Percentiles rank a stretch among this genome's conserved stretches.
Conservation (phyloP, 2,888 invertebrate genomes). For the Xestoiulus laeticollis region DNA sequence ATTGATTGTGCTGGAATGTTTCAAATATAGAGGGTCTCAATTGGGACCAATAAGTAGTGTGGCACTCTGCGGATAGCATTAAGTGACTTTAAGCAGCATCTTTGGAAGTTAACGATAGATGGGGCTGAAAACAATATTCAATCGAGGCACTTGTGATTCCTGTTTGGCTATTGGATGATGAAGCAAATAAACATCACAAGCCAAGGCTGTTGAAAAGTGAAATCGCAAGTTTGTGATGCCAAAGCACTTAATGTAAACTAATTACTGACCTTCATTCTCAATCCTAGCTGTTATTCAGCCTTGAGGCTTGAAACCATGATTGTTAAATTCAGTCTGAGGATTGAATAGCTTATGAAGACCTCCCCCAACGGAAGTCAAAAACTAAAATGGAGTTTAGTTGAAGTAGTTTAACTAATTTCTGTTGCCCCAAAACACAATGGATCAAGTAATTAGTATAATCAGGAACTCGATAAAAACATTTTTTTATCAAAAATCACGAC, state of each 20-base stretch:
- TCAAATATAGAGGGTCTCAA: too few species aligned
- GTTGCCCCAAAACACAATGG: not conserved
- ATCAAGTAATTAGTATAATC: not conserved
- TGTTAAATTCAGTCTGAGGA: not conserved
- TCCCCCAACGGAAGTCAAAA: not conserved
- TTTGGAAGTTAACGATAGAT: too few species aligned
- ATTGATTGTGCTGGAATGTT: too few species aligned
- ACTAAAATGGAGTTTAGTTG: not conserved
- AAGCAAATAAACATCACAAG: not conserved
- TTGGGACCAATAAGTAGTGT: too few species aligned
- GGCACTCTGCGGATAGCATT: too few species aligned
- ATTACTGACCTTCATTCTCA: not conserved
- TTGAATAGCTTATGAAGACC: not conserved
- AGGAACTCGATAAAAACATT: not conserved
- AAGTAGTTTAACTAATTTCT: not conserved
- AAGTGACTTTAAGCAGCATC: too few species aligned
- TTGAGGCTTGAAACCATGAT: not conserved
- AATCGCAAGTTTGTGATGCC: not conserved
- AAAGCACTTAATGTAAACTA: not conserved
- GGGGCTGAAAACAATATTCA: too few species aligned
- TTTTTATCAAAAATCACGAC: not conserved
- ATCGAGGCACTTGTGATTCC: not conserved
- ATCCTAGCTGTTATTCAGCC: not conserved
- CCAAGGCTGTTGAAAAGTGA: conserved; percentile 14
- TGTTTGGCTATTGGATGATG: not conserved